Evolutionary conservation across 2,797 vertebrate species (phyloP).

Genomic region (Hirundo rustica): DNA sequence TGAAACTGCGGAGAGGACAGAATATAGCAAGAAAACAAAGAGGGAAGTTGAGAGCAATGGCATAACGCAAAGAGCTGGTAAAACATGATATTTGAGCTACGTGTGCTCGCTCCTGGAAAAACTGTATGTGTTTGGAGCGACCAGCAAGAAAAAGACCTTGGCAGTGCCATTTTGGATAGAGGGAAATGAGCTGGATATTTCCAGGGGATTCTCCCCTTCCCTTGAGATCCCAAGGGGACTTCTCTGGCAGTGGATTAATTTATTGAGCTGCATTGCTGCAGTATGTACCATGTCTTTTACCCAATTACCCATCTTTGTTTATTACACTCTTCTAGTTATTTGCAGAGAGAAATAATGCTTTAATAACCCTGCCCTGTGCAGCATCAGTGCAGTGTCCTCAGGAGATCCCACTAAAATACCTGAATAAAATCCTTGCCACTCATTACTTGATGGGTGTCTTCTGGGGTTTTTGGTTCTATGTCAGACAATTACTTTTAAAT

Average conservation of each 20-base stretch:
- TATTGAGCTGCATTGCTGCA: not conserved
- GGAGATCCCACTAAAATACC: not conserved
- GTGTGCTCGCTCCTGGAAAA: not conserved
- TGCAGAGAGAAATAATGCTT: not conserved
- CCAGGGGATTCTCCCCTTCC: not conserved
- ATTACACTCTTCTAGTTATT: not conserved
- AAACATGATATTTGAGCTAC: not conserved
- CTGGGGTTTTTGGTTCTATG: not conserved
- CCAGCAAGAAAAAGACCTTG: not conserved
- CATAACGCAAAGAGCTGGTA: not conserved
- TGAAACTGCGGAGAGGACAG: not conserved
- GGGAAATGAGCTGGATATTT: not conserved
- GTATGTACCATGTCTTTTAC: not conserved
- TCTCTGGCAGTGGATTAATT: not conserved
- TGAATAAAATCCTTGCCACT: not conserved
- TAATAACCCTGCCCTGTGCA: not conserved
- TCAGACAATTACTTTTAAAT: constrained; percentile 12
- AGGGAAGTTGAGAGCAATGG: not conserved
- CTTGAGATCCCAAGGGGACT: not conserved
- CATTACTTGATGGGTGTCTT: not conserved
- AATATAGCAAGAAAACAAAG: not conserved
- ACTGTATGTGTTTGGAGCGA: not conserved
- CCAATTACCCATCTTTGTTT: not conserved
- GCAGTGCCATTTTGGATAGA: not conserved
- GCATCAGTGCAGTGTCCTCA: not conserved